phyloP scores from a whole-genome alignment of 2,888 invertebrate species.

The Nyleta sp. region DNA sequence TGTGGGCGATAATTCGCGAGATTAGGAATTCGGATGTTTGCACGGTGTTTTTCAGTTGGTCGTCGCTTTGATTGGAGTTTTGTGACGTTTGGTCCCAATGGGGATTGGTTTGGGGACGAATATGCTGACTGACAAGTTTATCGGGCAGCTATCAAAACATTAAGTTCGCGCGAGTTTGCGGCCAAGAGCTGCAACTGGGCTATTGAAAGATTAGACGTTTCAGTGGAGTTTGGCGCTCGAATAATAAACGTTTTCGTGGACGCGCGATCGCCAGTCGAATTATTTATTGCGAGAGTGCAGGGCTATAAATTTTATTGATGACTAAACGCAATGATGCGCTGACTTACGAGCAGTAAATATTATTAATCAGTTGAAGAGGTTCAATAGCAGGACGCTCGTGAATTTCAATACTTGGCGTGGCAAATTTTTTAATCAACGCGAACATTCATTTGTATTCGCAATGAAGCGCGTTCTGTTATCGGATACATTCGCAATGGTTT shows the following conservation, averaged over 20 bases:
- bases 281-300: conserved; percentile 2
- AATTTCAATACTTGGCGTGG: conserved; percentile 27
- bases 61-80: neutral
- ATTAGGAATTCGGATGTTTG: neutral
- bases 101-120: neutral
- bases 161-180: conserved; percentile 4
- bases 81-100: neutral
- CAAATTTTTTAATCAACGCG: conserved; percentile 41
- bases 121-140: conserved; percentile 16
- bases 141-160: conserved; percentile 21
- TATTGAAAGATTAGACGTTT: conserved; percentile 14
- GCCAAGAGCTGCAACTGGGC: conserved; percentile 13
- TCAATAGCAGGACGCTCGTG: conserved; percentile 1
- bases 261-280: neutral
- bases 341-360: conserved; percentile 14
- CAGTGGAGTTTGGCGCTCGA: neutral
- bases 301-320: conserved; percentile 5
- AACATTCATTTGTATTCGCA: conserved; percentile 33
- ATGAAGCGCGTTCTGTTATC: conserved; percentile 35
- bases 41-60: neutral
- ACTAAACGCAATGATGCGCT: neutral
- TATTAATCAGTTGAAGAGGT: conserved; percentile 11
- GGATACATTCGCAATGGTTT: conserved; percentile 35
- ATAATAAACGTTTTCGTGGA: neutral
- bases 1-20: conserved; percentile 14